Evolutionary conservation across 2,888 invertebrate species (phyloP).

Genomic region (Eupithecia centaureata): DNA sequence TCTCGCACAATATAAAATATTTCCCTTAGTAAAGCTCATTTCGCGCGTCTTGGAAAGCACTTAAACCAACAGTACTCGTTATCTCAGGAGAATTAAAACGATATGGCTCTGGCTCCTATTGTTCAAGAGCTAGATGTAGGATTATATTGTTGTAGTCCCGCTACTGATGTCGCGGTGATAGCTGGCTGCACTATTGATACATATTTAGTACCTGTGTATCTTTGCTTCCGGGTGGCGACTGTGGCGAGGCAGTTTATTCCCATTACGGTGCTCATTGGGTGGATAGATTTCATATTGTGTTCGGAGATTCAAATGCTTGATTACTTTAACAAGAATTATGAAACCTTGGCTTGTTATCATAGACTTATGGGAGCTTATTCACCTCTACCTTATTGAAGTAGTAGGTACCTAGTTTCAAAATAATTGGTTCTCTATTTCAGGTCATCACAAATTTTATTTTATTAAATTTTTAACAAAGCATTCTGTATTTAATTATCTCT

Average conservation of each 20-base stretch:
- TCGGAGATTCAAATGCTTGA: neutral
- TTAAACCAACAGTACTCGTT: conserved; percentile 11
- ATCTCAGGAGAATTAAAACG: conserved; percentile 21
- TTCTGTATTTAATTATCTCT: no score
- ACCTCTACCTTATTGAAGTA: no score
- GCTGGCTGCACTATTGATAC: conserved; percentile 18
- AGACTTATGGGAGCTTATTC: no score
- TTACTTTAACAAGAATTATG: neutral
- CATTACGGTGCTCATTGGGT: neutral
- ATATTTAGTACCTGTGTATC: conserved; percentile 13
- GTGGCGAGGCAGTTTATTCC: neutral
- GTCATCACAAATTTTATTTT: no score
- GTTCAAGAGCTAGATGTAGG: conserved; percentile 27
- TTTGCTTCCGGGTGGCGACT: conserved; percentile 12
- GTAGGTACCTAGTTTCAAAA: no score
- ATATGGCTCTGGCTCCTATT: conserved; percentile 20
- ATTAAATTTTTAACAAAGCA: no score
- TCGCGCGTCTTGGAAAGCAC: neutral
- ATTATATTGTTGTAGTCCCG: conserved; percentile 30
- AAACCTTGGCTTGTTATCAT: neutral
- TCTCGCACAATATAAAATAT: neutral
- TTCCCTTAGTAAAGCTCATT: neutral
- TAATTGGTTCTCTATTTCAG: no score
- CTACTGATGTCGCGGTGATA: conserved; percentile 31
- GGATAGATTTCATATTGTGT: neutral